Evolutionary conservation across 2,797 vertebrate genomes (phyloP), one percentile per base, ranked within the genome.

Genomic region (Pangasius djambal): DNA sequence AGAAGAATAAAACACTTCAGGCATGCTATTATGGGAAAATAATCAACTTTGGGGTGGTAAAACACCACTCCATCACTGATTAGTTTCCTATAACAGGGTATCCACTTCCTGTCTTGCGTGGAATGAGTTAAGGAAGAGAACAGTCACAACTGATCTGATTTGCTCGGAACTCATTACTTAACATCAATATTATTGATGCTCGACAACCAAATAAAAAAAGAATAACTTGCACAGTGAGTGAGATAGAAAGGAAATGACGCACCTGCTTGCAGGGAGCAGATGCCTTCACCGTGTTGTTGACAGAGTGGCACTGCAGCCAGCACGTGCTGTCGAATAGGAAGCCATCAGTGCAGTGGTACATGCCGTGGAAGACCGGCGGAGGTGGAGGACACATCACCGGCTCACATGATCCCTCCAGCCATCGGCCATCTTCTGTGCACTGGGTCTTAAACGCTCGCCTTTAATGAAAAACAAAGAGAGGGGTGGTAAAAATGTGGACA

Each of bases 271-370:
- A 97, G 92, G 96, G 94, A 90, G 94, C 92, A 88, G 95, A 94
- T 89, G 94, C 93, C 93, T 94, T 95, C 92, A 94, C 94, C 91
- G 96, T 96, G 94, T 94, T 94, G 94, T 96, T 92, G 67, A 94
- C 91, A 48, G 97, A 96, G 37, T 97, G 95, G 0, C 99, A 99
- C 93, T 97, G 97, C 91, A 99, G 97, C 90, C 96, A 95, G 93
- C 99, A 99, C 92, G 97, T 96, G 0, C 98, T 99, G 95, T 99
- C 98, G 90, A 98, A 99, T 93, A 95, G 97, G 95, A 99, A 99
- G 91, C 97, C 97, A 0, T 98, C 97, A 0, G 97, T 98, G 90
- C 99, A 99, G 92, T 98, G 97, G 94, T 98, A 99, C 69, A 98
- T 96, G 77, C 97, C 99, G 0, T 98, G 97, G 93, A 99, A 99